Conservation (phyloP, 2,113 vertebrate species). For the Chaenocephalus aceratus region DNA sequence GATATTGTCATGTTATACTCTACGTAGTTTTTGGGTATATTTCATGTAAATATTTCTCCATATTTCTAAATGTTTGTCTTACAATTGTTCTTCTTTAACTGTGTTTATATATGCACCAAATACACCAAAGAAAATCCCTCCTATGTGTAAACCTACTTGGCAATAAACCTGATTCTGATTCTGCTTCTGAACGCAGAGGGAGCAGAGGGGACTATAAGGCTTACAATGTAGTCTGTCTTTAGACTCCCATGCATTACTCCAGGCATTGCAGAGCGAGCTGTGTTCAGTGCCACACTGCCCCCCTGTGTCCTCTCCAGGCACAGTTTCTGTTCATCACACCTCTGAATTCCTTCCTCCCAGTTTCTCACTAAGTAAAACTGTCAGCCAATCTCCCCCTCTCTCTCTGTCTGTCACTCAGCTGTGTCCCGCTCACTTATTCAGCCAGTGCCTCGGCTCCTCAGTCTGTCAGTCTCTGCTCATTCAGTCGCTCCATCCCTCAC, state of each 20-base stretch:
- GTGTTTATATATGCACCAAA: too few species aligned
- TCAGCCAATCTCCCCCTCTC: conserved; percentile 63
- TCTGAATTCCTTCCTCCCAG: conserved; percentile 17
- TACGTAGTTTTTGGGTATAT: too few species aligned
- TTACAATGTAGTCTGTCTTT: not conserved
- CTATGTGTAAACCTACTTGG: too few species aligned
- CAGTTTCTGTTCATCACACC: not conserved
- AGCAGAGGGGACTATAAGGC: not conserved
- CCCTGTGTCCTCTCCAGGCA: conserved; percentile 32
- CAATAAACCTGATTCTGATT: not conserved
- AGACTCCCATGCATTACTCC: not conserved
- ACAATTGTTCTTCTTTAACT: too few species aligned
- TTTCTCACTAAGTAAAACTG: conserved; percentile 68
- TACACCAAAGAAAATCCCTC: too few species aligned
- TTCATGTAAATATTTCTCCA: too few species aligned
- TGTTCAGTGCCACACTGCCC: conserved; percentile 69
- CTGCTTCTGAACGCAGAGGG: not conserved
- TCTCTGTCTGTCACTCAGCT: conserved; percentile 65
- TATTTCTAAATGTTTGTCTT: too few species aligned
- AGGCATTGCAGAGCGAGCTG: not conserved
- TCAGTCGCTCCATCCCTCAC: conserved; percentile 58
- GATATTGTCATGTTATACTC: too few species aligned
- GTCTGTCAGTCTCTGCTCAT: conserved; percentile 61
- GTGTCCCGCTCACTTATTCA: conserved; percentile 67
- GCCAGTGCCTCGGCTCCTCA: conserved; percentile 49